A percentile compares a stretch with the other conserved stretches of the same genome.
phyloP scores from a whole-genome alignment of 2,797 vertebrate species.

The Babyrousa celebensis region DNA sequence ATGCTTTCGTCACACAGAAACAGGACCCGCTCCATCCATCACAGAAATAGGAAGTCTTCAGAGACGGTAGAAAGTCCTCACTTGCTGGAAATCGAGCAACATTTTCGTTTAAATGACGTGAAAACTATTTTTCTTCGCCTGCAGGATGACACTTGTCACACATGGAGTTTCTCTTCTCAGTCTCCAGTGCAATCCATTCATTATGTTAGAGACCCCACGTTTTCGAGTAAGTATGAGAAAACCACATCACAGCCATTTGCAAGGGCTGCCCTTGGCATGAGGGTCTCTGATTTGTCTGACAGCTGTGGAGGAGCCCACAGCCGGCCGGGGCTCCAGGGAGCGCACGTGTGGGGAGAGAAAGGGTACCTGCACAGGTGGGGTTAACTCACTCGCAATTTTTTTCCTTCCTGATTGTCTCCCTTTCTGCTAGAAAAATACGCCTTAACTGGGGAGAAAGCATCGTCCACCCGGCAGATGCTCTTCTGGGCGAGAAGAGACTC shows the following conservation, averaged over 20 bases:
- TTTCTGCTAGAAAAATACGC: slow-evolving; percentile 41
- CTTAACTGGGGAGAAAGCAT: not conserved
- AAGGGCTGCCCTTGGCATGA: not conserved
- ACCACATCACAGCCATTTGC: slow-evolving; percentile 73
- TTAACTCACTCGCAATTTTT: not conserved
- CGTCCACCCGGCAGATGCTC: not conserved
- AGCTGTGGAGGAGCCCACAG: slow-evolving; percentile 55
- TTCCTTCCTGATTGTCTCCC: not conserved
- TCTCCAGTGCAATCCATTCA: slow-evolving; percentile 59
- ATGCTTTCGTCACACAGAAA: not conserved
- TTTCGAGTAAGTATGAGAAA: slow-evolving; percentile 70
- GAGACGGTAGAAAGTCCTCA: not conserved
- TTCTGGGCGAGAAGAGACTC: not conserved
- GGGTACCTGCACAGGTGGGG: not conserved
- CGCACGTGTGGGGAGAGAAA: not conserved
- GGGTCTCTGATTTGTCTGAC: slow-evolving; percentile 77
- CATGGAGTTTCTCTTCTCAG: slow-evolving; percentile 77
- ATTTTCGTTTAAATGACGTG: slow-evolving; percentile 25
- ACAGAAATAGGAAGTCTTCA: not conserved
- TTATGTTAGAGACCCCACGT: slow-evolving; percentile 72
- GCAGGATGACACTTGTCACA: slow-evolving; percentile 68
- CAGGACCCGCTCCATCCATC: rapidly evolving
- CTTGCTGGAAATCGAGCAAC: not conserved
- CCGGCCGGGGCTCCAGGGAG: not conserved
- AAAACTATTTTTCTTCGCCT: not conserved